A percentile compares a stretch with the other conserved stretches of the same genome.
Conservation (phyloP, 1,140 invertebrate species). For the Brachionus asplanchnoidis region DNA sequence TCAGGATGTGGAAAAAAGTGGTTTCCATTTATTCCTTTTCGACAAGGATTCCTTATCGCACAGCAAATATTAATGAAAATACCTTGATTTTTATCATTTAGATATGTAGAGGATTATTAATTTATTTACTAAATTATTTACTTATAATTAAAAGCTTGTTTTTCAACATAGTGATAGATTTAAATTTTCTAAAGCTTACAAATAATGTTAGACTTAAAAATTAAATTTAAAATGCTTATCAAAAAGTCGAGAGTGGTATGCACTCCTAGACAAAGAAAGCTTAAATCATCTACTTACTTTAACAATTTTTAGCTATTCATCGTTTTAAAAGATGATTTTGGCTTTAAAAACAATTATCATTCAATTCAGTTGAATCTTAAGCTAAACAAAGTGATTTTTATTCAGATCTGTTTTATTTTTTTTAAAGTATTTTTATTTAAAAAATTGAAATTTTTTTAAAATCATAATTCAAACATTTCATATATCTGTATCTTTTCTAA, state of each 20-base stretch:
- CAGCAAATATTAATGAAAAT: neutral
- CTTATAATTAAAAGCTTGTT: neutral
- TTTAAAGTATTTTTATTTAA: neutral
- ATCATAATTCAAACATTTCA: no score
- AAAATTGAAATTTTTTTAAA: neutral
- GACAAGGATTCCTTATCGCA: neutral
- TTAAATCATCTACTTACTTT: neutral
- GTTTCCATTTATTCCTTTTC: neutral
- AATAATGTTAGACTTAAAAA: neutral
- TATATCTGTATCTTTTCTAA: no score
- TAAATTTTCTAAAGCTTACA: neutral
- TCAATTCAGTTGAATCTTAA: neutral
- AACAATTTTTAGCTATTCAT: neutral
- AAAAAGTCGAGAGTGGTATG: neutral
- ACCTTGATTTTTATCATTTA: neutral
- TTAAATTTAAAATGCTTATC: neutral
- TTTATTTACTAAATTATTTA: neutral
- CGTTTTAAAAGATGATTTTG: neutral
- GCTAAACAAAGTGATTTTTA: neutral
- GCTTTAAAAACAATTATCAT: neutral
- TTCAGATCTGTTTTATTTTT: neutral
- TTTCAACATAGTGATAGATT: neutral
- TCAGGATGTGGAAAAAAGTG: slow-evolving; percentile 17
- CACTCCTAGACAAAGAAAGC: neutral
- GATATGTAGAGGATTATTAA: neutral